Evolutionary conservation across 2,797 vertebrate genomes (phyloP).

Genomic region (Columba guinea): DNA sequence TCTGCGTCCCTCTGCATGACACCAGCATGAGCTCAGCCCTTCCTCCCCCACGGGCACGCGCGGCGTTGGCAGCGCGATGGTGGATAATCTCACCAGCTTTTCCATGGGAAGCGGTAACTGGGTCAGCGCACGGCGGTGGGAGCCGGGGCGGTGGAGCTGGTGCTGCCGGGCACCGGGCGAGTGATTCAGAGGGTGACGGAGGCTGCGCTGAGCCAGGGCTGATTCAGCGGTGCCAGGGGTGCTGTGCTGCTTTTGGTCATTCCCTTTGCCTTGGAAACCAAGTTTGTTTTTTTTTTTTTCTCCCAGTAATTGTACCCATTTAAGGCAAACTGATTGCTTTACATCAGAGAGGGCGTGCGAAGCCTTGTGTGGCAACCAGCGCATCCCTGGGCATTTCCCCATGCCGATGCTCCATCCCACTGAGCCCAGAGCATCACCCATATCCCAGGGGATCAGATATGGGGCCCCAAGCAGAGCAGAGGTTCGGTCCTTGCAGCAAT

Average conservation of each 20-base stretch:
- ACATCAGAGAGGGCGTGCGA: not conserved
- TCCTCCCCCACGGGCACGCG: not conserved
- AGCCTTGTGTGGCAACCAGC: not conserved
- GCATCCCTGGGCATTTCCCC: not conserved
- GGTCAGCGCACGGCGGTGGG: not conserved
- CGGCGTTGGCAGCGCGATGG: not conserved
- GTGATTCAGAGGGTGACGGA: constrained; percentile 9
- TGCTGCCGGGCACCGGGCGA: not conserved
- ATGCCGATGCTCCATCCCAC: fast-evolving
- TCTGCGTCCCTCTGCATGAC: fast-evolving
- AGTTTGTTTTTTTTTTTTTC: not conserved
- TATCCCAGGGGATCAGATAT: not conserved
- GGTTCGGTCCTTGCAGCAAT: not conserved
- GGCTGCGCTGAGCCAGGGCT: constrained; percentile 12
- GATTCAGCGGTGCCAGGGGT: constrained; percentile 2
- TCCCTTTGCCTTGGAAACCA: not conserved
- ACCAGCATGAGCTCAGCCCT: not conserved
- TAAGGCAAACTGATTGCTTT: not conserved
- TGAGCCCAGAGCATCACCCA: fast-evolving
- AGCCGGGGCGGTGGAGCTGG: not conserved
- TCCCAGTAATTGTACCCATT: not conserved
- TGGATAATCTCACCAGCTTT: not conserved
- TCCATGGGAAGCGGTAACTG: not conserved
- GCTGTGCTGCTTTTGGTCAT: not conserved
- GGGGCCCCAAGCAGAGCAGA: not conserved